Evolutionary conservation across 2,113 vertebrate genomes (phyloP).

Genomic region (Hoplias malabaricus): DNA sequence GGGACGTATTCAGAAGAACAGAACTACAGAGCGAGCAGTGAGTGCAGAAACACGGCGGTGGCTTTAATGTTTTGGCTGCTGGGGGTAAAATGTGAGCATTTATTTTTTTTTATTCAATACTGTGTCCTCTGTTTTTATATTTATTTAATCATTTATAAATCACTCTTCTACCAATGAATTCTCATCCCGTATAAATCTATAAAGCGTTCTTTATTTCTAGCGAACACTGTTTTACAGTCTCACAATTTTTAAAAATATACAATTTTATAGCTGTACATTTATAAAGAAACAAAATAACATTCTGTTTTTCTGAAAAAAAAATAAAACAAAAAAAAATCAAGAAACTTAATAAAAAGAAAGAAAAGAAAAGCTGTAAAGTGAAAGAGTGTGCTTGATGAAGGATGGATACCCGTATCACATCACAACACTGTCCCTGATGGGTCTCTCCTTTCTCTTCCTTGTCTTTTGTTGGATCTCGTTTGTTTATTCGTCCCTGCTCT

Average conservation of each 20-base stretch:
- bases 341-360: constrained; percentile 54
- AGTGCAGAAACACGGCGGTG: too few species aligned
- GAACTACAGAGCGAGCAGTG: too few species aligned
- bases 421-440: constrained; percentile 74
- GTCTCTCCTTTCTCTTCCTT: too few species aligned
- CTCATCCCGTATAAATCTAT: constrained; percentile 69
- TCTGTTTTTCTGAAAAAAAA: constrained; percentile 57
- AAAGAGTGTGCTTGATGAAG: constrained; percentile 78
- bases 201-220: constrained; percentile 81
- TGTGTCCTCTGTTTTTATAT: too few species aligned
- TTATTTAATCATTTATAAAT: not conserved
- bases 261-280: constrained; percentile 81
- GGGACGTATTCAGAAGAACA: too few species aligned
- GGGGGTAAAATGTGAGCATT: too few species aligned
- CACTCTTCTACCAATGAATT: constrained; percentile 29
- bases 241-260: constrained; percentile 83
- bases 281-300: constrained; percentile 72
- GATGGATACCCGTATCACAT: constrained; percentile 80
- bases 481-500: constrained; percentile 67
- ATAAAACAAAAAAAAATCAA: constrained; percentile 58
- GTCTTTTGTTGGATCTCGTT: too few species aligned
- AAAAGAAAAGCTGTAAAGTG: constrained; percentile 69
- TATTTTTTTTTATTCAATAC: too few species aligned
- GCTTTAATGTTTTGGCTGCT: too few species aligned
- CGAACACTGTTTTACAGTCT: constrained; percentile 79